These are phyloP conservation scores for Benitochromis conjunctus DNA, from an alignment of 2,113 vertebrate species.

Conservation along the genomic window DNA sequence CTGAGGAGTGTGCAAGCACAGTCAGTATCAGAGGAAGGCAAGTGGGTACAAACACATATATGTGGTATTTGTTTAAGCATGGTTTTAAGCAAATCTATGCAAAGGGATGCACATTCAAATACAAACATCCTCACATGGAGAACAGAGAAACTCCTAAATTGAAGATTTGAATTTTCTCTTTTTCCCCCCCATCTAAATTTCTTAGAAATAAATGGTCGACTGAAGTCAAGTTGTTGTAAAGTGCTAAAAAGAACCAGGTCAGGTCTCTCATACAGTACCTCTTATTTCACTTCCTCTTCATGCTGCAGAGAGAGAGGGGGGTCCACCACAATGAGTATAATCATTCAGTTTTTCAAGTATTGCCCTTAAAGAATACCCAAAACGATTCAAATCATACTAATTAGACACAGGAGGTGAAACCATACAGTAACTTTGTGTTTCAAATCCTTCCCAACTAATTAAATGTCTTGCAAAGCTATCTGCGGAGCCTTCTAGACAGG, in stretches of 20 bases:
- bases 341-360: neutral
- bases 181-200: neutral
- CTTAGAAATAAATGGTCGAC: neutral
- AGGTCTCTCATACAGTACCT: neutral
- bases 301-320: neutral
- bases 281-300: neutral
- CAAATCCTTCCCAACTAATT: neutral
- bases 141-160: neutral
- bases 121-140: neutral
- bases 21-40: neutral
- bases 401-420: neutral
- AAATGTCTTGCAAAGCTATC: neutral
- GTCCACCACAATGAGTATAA: too few relatives aligned
- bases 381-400: neutral
- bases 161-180: neutral
- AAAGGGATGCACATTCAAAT: neutral
- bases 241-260: neutral
- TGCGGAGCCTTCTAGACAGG: neutral
- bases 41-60: neutral
- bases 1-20: neutral
- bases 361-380: neutral
- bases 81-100: conserved; percentile 12
- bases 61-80: neutral
- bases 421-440: neutral
- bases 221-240: neutral